Evolutionary conservation across 2,113 vertebrate species (phyloP).

Genomic region (Lycocorax pyrrhopterus): DNA sequence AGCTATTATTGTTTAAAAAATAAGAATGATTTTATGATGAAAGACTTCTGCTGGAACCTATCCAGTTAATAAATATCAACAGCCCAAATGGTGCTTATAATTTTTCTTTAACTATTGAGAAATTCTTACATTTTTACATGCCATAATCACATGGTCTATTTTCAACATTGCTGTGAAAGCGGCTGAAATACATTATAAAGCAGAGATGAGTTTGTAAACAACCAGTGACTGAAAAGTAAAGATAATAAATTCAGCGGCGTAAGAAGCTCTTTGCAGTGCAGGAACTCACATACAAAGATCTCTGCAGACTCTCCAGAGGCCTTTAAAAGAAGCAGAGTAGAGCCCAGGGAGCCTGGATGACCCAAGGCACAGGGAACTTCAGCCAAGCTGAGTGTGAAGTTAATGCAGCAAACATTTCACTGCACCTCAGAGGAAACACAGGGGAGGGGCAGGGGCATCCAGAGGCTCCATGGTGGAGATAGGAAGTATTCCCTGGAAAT

Average conservation of each 20-base stretch:
- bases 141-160: not conserved
- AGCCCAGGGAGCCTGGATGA: not conserved
- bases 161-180: not conserved
- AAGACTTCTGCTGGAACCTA: slow-evolving; percentile 10
- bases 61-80: slow-evolving; percentile 20
- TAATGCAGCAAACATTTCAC: not conserved
- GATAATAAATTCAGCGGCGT: not conserved
- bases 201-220: not conserved
- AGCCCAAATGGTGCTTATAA: not conserved
- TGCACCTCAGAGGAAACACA: not conserved
- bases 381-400: not conserved
- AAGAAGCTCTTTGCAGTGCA: not conserved
- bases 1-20: slow-evolving; percentile 21
- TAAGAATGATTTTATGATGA: not conserved
- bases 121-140: not conserved
- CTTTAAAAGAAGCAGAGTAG: not conserved
- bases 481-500: not conserved
- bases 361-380: not conserved
- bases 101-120: slow-evolving; percentile 2
- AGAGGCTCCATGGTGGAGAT: fast-evolving
- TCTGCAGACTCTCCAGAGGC: not conserved
- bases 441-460: not conserved
- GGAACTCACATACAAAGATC: not conserved
- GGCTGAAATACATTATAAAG: not conserved
- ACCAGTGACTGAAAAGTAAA: not conserved